Evolutionary conservation across 2,888 invertebrate genomes (phyloP).

Genomic region (Lasioglossum oenotherae): DNA sequence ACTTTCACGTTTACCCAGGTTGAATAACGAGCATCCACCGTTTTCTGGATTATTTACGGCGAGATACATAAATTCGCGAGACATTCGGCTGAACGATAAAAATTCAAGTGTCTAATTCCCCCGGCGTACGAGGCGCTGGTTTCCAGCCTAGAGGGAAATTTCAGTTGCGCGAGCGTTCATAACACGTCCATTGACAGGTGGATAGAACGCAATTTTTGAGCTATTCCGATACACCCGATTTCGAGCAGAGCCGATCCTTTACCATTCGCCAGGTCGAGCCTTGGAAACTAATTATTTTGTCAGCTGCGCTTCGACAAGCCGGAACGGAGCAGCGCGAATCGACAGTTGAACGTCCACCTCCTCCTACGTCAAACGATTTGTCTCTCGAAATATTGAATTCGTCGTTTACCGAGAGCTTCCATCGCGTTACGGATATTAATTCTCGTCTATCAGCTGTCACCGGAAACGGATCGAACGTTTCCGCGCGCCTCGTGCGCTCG

Average conservation of each 20-base stretch:
- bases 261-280: conserved; percentile 35
- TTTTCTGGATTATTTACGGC: conserved; percentile 8
- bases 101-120: conserved; percentile 30
- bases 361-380: conserved; percentile 66
- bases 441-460: conserved; percentile 57
- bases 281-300: conserved; percentile 70
- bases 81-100: conserved; percentile 3
- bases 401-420: conserved; percentile 53
- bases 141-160: conserved; percentile 28
- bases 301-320: conserved; percentile 68
- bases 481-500: neutral
- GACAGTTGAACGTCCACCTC: conserved; percentile 66
- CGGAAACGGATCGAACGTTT: neutral
- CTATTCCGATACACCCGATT: conserved; percentile 48
- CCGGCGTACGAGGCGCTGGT: neutral
- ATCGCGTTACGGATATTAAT: conserved; percentile 57
- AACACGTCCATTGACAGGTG: conserved; percentile 57
- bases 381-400: conserved; percentile 70
- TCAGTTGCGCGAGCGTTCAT: conserved; percentile 42
- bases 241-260: conserved; percentile 33
- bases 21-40: neutral
- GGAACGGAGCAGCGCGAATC: conserved; percentile 42
- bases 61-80: conserved; percentile 10
- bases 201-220: conserved; percentile 54
- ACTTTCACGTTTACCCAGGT: conserved; percentile 9